Base-by-base conservation (phyloP, 2,113 vertebrate species). In the Haemorhous mexicanus region DNA sequence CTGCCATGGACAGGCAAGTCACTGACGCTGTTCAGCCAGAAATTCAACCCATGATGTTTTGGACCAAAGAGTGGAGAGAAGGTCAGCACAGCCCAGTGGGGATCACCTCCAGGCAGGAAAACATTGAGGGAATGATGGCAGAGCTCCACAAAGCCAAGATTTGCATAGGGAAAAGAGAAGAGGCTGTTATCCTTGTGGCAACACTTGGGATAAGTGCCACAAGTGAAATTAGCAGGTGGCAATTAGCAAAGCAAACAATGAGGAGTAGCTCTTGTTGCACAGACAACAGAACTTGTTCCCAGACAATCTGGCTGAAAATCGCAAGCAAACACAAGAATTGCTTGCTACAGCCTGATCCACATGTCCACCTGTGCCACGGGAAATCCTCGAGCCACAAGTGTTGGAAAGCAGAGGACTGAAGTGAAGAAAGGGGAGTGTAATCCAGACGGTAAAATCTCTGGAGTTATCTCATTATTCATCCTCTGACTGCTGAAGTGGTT, bases 361-460 rank as follows among this genome's bases (percentile, higher is more conserved):
- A 1, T 0, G 24, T 24, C 30, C 23, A 27, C 7, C 22, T n/a
- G n/a, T 16, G 32, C 46, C n/a, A 52, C 0, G 0, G 84, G 69
- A 62, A 61, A 76, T 11, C 24, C 68, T 37, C 2, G 3, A 79
- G 66, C 61, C 41, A 10, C n/a, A 24, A 8, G 43, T 2, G 35
- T 16, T 32, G 53, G 17, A 8, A 55, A 85, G 22, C 2, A 33
- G 49, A 18, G 32, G 49, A 17, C 0, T 13, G 35, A 56, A 74
- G 24, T 27, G 58, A 72, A 17, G 23, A 35, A 72, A 30, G 16
- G 28, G 64, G 16, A 39, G 22, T 4, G 13, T 15, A 69, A 62
- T 19, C 37, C 2, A 0, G 22, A 23, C 22, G 37, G 11, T 37
- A 37, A 86, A 66, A 8, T 62, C 50, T 27, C 23, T 28, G n/a